Base-by-base conservation (phyloP, 2,797 vertebrate genomes). In the Enteromius treurensis region DNA sequence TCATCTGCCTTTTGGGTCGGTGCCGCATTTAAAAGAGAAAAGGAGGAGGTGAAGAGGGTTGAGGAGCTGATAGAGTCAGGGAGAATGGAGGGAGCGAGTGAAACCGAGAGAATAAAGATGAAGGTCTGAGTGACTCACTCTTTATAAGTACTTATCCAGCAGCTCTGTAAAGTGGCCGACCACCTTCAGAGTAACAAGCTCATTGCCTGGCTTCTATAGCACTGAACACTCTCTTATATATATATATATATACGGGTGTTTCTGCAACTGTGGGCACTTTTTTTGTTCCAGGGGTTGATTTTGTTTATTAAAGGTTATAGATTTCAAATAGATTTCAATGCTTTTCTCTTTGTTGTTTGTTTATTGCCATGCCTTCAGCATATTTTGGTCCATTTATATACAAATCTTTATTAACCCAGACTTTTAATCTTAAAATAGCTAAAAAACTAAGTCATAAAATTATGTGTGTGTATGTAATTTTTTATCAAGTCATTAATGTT, bases 141-240 rank as follows among this genome's bases (percentile, higher is more conserved):
- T 83, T 87, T 78, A 64, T 84, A 85, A 88, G 80, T 83, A 87
- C 86, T 86, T 84, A 83, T 85, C 87, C 83, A 84, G 80, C 85
- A 82, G 85, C 89, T 86, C 70, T 67, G 85, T 68, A 86, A 87
- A 88, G 80, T 88, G 87, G 78, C 76, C 70, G 80, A 78, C 87
- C 87, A 89, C 89, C 89, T 89, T 88, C 87, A 89, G 86, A 84
- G 80, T 88, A 86, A 90, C 85, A 79, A 88, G 88, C 87, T 89
- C 84, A 88, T 84, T 87, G 85, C 87, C 64, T 80, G 62, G 84
- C 76, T 84, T 70, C 79, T 85, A 81, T 80, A 88, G 85, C 77
- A 86, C 80, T 85, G 84, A 74, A 67, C 74, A 65, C 84, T 80
- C 71, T 74, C 68, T 47, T 64, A 55, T n/a, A 55, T n/a, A 55